Evolutionary conservation across 2,113 vertebrate species (phyloP).

Genomic region (Theristicus caerulescens): DNA sequence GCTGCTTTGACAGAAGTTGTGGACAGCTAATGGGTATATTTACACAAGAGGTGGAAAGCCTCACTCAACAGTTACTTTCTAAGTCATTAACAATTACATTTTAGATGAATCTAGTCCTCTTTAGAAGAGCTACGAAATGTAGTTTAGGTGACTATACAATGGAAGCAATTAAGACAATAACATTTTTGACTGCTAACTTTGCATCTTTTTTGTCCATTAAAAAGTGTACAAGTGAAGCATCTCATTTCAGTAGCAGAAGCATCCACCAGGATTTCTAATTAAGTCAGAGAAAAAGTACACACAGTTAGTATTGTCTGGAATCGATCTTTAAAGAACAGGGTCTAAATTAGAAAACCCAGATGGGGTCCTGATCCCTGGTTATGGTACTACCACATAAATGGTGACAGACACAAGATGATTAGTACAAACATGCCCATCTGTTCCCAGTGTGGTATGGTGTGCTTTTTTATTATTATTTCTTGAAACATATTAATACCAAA

Average conservation of each 20-base stretch:
- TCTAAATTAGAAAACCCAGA: conserved; percentile 37
- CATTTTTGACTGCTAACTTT: background rate
- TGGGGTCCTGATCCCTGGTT: conserved; percentile 43
- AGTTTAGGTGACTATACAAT: background rate
- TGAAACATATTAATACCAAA: background rate
- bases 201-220: background rate
- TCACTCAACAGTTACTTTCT: background rate
- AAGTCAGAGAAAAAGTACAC: background rate
- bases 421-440: conserved; percentile 53
- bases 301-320: background rate
- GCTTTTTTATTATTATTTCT: background rate
- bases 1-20: background rate
- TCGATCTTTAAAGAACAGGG: background rate
- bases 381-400: background rate
- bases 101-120: background rate
- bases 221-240: background rate
- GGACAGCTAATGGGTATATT: background rate
- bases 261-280: background rate
- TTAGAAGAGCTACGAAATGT: background rate
- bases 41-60: background rate
- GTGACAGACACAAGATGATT: conserved; percentile 30
- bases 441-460: background rate
- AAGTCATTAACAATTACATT: background rate
- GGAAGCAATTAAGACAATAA: background rate
- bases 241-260: background rate